phyloP scores from a whole-genome alignment of 2,113 vertebrate genomes.

The Pantherophis guttatus region DNA sequence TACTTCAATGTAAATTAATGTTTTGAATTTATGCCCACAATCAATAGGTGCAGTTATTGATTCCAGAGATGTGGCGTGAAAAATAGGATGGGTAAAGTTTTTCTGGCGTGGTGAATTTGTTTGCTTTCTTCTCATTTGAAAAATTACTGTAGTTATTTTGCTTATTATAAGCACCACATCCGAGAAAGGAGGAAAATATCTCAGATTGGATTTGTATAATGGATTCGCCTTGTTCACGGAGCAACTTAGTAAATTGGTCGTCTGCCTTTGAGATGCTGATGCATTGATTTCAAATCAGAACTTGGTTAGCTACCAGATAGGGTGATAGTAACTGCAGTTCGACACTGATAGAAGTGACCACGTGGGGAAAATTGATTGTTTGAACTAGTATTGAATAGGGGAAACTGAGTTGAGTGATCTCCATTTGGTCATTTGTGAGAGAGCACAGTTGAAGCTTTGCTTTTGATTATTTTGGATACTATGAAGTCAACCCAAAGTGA shows the following conservation, averaged over 20 bases:
- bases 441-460: background rate
- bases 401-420: background rate
- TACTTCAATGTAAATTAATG: conserved; percentile 72
- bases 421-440: background rate
- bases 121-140: conserved; percentile 24
- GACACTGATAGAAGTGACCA: background rate
- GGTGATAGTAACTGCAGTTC: background rate
- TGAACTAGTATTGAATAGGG: background rate
- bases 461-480: background rate
- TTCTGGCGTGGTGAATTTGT: conserved; percentile 50
- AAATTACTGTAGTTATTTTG: conserved; percentile 45
- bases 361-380: background rate
- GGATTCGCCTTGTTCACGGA: background rate
- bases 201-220: background rate
- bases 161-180: conserved; percentile 31
- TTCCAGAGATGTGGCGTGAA: conserved; percentile 46
- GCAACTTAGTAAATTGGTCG: background rate
- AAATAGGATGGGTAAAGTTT: conserved; percentile 62
- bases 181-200: background rate
- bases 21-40: conserved; percentile 67
- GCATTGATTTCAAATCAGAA: background rate
- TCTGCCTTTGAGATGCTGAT: background rate
- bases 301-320: background rate
- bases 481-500: background rate
- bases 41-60: conserved; percentile 72